Conservation (phyloP, 2,888 invertebrate genomes). For the Merodon equestris region DNA sequence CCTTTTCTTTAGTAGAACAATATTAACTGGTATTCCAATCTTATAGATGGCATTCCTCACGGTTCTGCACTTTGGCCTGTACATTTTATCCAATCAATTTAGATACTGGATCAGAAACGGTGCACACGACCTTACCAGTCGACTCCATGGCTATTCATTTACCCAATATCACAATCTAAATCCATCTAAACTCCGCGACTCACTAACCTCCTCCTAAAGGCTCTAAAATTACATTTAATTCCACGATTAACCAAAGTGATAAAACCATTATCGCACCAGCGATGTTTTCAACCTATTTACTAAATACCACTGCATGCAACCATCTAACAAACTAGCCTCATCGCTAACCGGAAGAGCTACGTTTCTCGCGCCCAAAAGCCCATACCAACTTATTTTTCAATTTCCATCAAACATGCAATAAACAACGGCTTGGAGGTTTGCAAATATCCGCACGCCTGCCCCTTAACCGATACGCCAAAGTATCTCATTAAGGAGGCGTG, state of each 20-base stretch:
- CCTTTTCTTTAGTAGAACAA: too few relatives aligned
- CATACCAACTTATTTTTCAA: constrained; percentile 32
- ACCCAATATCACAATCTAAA: too few relatives aligned
- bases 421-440: constrained; percentile 36
- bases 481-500: constrained; percentile 65
- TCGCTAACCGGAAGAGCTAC: constrained; percentile 48
- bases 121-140: too few relatives aligned
- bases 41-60: too few relatives aligned
- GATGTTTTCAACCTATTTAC: constrained; percentile 45
- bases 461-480: constrained; percentile 14
- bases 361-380: constrained; percentile 7
- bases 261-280: constrained; percentile 58
- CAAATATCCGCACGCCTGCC: constrained; percentile 34
- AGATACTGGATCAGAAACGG: too few relatives aligned
- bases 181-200: too few relatives aligned
- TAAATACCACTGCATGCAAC: constrained; percentile 38
- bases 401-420: constrained; percentile 60
- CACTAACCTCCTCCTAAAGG: constrained; percentile 32
- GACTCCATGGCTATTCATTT: too few relatives aligned
- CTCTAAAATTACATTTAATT: constrained; percentile 58
- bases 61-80: too few relatives aligned
- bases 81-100: too few relatives aligned
- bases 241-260: constrained; percentile 55
- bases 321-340: constrained; percentile 27
- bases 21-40: too few relatives aligned